Evolutionary conservation across 2,888 invertebrate species (phyloP), one percentile per base, ranked within the genome.

Genomic region (Andrena hattorfiana): DNA sequence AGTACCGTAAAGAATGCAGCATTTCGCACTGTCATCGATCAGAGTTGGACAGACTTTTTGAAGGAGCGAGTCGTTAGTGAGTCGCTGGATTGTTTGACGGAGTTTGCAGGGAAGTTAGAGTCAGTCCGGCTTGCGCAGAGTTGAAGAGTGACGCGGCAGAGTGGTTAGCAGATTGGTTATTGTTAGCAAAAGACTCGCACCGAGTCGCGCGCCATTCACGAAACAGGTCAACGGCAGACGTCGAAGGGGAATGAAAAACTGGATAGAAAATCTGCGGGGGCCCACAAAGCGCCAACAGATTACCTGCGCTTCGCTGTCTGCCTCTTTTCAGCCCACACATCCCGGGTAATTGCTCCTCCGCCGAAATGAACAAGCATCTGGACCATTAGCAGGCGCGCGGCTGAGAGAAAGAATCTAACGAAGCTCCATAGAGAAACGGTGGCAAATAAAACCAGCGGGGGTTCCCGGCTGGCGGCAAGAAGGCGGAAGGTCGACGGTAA

Each of bases 401-500:
- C 10, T 16, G 30, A n/a, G 48, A 48, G 32, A 66, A 70, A n/a
- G 72, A 81, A 64, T 74, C 81, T 42, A 60, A 74, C 82, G 66
- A 83, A 54, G 42, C 49, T 2, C 23, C 59, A 28, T 5, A 6
- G 68, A 66, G 16, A 28, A 56, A 23, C 30, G 60, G n/a, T 8
- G 26, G 13, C 51, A 59, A 68, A 30, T 70, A 84, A 83, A 83
- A 35, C 35, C 30, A 28, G 73, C 4, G 56, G 54, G 23, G 54
- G 30, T 26, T 49, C 5, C 42, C 20, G 20, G 28, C 6, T 10
- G 28, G 28, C 13, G 72, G 66, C 10, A 78, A 77, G 73, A 67
- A 64, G 35, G 28, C 49, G 69, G 68, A 42, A 67, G 42, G 63
- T 76, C 77, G 77, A 89, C 79, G 78, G 66, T 74, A 76, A 74